Conservation (phyloP, 2,888 invertebrate genomes). For the Drosophila rellima region DNA sequence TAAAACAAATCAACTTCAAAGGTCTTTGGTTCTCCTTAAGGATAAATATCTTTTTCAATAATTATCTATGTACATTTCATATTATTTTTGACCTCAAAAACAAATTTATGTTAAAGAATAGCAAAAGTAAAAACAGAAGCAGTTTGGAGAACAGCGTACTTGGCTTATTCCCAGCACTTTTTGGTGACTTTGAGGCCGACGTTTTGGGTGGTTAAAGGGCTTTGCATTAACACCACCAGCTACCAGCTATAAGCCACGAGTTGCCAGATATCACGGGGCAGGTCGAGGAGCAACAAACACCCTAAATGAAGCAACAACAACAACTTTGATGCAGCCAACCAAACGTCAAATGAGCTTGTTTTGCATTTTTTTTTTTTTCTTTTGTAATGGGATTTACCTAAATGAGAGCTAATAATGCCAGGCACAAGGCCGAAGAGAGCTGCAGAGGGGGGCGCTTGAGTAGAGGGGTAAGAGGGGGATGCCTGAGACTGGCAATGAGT, state of each 20-base stretch:
- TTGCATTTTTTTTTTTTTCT: constrained; percentile 21
- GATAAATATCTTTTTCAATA: too few species aligned
- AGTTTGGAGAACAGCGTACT: constrained; percentile 1
- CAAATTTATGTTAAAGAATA: too few species aligned
- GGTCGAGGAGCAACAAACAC: constrained; percentile 52
- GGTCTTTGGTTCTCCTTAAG: too few species aligned
- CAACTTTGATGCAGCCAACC: constrained; percentile 66
- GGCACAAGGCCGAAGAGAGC: constrained; percentile 24
- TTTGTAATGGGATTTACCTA: constrained; percentile 77
- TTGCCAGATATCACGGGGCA: constrained; percentile 2
- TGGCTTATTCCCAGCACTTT: constrained; percentile 8
- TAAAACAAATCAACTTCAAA: too few species aligned
- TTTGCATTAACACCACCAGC: constrained; percentile 72
- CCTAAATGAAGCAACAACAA: constrained; percentile 39
- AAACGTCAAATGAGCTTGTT: constrained; percentile 68
- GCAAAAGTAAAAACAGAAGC: not conserved
- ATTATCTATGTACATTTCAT: too few species aligned
- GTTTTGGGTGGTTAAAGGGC: constrained; percentile 57
- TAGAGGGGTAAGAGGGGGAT: not conserved
- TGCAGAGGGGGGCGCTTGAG: not conserved
- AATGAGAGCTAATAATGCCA: constrained; percentile 79
- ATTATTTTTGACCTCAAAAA: too few species aligned
- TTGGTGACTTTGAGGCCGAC: constrained; percentile 15
- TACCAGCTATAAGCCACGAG: constrained; percentile 10
- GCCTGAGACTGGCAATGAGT: constrained; percentile 52